Conservation (phyloP, 2,113 vertebrate genomes). For the human (Homo sapiens) region GRCh38 chr3:185186501-185187000, state of each 20-base stretch:
- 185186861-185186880: accelerated
- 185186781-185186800: background rate
- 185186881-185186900: background rate
- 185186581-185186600: background rate
- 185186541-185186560: background rate
- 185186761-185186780: background rate
- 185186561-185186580: constrained; percentile 7
- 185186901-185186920: background rate
- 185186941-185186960: background rate
- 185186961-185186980: background rate
- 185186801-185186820: background rate
- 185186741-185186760: background rate
- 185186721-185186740: background rate
- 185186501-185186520: background rate
- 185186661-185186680: background rate
- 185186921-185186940: background rate
- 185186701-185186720: background rate
- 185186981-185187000: background rate
- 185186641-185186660: background rate
- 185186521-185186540: background rate
- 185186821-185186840: background rate
- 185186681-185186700: background rate
- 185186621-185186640: background rate
- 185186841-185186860: background rate
- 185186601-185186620: background rate